Percentiles rank a stretch among this genome's conserved stretches.
These are phyloP conservation scores for Galaxea fascicularis DNA, from an alignment of 92 coral and sea anemone species.

Conservation along the genomic window DNA sequence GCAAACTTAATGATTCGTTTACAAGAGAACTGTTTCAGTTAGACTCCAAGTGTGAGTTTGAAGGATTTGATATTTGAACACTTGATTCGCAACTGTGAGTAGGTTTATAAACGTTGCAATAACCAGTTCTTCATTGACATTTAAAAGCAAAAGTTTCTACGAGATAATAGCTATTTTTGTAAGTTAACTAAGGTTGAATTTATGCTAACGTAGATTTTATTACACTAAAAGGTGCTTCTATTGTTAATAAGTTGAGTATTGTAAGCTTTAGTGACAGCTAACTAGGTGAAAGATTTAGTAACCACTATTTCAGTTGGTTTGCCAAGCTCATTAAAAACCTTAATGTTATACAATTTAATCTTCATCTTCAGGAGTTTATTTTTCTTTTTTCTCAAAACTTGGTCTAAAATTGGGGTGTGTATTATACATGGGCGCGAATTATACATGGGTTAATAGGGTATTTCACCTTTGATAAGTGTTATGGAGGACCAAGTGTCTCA, in stretches of 20 bases:
- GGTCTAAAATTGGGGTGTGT: too few relatives aligned
- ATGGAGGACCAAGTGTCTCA: too few relatives aligned
- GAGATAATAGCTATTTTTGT: slow-evolving; percentile 4
- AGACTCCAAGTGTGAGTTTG: slow-evolving; percentile 36
- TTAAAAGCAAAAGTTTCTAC: slow-evolving; percentile 4
- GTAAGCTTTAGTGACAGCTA: slow-evolving; percentile 17
- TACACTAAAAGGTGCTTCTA: slow-evolving; percentile 1
- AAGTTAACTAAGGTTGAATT: slow-evolving; percentile 1
- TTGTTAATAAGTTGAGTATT: background rate
- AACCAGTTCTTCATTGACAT: slow-evolving; percentile 16
- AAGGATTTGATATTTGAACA: slow-evolving; percentile 14
- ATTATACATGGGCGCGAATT: too few relatives aligned
- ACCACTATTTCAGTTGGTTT: slow-evolving; percentile 1
- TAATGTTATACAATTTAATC: slow-evolving; percentile 6
- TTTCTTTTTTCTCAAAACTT: slow-evolving; percentile 21
- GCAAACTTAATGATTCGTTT: slow-evolving; percentile 15
- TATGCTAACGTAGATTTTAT: slow-evolving; percentile 7
- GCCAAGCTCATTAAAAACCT: background rate
- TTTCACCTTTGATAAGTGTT: too few relatives aligned
- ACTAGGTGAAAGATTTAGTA: background rate
- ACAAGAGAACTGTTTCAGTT: slow-evolving; percentile 30
- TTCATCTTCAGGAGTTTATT: background rate
- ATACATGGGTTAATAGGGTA: too few relatives aligned
- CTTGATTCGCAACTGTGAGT: background rate
- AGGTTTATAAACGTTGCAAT: too few relatives aligned